These are phyloP conservation scores for Candoia aspera DNA, from an alignment of 2,113 vertebrate genomes.

Conservation along the genomic window DNA sequence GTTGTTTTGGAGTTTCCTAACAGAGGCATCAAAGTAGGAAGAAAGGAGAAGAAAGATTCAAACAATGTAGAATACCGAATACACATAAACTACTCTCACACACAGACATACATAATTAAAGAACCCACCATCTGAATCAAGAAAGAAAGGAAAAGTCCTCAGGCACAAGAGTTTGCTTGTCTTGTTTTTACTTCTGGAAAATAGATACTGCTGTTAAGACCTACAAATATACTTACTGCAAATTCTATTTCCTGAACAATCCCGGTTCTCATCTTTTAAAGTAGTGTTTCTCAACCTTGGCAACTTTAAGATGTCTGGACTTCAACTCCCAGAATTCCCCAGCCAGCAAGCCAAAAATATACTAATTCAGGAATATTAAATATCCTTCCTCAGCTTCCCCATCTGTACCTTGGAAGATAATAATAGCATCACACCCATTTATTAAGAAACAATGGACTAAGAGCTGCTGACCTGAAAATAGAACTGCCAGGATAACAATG, in stretches of 20 bases:
- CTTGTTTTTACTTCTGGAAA: neutral
- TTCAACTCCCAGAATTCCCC: too few relatives aligned
- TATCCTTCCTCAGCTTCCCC: slow-evolving; percentile 24
- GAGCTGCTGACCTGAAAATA: too few relatives aligned
- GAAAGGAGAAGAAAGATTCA: slow-evolving; percentile 18
- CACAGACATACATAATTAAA: slow-evolving; percentile 18
- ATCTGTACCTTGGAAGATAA: slow-evolving; percentile 4
- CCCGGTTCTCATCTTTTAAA: neutral
- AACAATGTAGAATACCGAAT: slow-evolving; percentile 34
- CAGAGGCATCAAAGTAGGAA: neutral
- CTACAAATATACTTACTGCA: neutral
- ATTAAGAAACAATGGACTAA: neutral
- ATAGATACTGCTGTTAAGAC: neutral
- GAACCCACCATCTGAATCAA: neutral
- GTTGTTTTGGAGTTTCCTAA: neutral
- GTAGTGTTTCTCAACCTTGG: neutral
- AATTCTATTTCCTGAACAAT: neutral
- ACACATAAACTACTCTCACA: neutral
- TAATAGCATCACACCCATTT: neutral
- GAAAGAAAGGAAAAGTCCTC: neutral
- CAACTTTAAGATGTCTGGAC: too few relatives aligned
- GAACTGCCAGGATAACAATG: too few relatives aligned
- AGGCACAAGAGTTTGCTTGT: neutral
- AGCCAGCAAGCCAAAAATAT: too few relatives aligned
- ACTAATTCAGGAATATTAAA: too few relatives aligned